phyloP scores from a whole-genome alignment of 2,113 vertebrate genomes.

The Engraulis encrasicolus region DNA sequence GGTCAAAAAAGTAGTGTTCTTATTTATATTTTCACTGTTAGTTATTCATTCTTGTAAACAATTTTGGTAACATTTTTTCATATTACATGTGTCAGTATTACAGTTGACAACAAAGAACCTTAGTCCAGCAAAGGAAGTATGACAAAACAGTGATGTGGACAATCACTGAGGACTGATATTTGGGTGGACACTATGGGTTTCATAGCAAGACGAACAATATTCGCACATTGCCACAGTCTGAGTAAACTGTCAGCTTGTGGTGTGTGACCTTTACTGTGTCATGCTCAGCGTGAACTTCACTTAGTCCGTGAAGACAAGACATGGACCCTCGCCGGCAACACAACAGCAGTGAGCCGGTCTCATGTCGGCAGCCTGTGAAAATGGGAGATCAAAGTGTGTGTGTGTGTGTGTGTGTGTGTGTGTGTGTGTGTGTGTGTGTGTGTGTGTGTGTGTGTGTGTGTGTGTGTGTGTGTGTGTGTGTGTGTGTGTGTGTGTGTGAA shows the following conservation, averaged over 20 bases:
- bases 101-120: too few species aligned
- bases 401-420: background rate
- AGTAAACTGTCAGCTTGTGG: background rate
- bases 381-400: slow-evolving; percentile 41
- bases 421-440: slow-evolving; percentile 40
- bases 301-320: slow-evolving; percentile 4
- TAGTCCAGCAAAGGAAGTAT: too few species aligned
- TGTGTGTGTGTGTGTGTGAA: slow-evolving; percentile 37
- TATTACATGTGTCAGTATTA: too few species aligned
- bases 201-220: background rate
- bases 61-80: too few species aligned
- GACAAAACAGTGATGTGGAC: too few species aligned
- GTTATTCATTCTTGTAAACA: too few species aligned
- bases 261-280: slow-evolving; percentile 6
- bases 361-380: slow-evolving; percentile 40
- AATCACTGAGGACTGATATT: too few species aligned
- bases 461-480: slow-evolving; percentile 22
- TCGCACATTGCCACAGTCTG: background rate
- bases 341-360: slow-evolving; percentile 41
- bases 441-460: slow-evolving; percentile 2
- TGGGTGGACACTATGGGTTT: background rate
- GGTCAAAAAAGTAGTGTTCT: too few species aligned
- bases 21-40: too few species aligned
- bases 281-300: background rate
- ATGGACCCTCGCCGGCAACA: background rate